Conservation (phyloP, 2,888 invertebrate species). For the Mystacides longicornis region DNA sequence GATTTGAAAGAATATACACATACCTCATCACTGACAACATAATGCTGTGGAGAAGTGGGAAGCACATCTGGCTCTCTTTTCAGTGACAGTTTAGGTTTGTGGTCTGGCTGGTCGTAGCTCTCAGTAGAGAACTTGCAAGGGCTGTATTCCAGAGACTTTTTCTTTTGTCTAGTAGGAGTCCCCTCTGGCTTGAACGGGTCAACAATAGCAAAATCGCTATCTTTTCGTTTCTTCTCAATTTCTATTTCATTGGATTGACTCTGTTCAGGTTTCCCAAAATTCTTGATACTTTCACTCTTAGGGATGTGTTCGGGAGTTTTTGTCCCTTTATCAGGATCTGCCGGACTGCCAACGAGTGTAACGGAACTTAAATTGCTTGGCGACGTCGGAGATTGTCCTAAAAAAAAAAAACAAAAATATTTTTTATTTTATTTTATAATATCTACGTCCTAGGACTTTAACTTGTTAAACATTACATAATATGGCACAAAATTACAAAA, state of each 20-base stretch:
- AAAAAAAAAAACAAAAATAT: too few species aligned
- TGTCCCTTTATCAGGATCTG: slow-evolving; percentile 30
- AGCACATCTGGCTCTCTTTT: slow-evolving; percentile 23
- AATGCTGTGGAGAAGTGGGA: slow-evolving; percentile 23
- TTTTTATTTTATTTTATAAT: too few species aligned
- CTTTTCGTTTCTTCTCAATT: background rate
- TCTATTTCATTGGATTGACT: background rate
- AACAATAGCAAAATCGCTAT: slow-evolving; percentile 24
- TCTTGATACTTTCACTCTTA: slow-evolving; percentile 3
- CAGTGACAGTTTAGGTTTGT: slow-evolving; percentile 19
- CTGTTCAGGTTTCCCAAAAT: background rate
- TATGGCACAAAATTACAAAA: too few species aligned
- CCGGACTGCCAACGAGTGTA: slow-evolving; percentile 57
- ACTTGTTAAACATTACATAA: too few species aligned
- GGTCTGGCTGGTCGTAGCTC: slow-evolving; percentile 13
- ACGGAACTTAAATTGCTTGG: slow-evolving; percentile 69
- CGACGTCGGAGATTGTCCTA: slow-evolving; percentile 52
- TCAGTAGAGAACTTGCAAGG: slow-evolving; percentile 18
- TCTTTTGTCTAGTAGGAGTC: slow-evolving; percentile 8
- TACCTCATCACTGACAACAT: slow-evolving; percentile 13
- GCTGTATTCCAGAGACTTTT: slow-evolving; percentile 13
- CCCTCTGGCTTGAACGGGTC: slow-evolving; percentile 10
- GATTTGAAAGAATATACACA: too few species aligned
- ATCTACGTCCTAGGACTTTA: too few species aligned
- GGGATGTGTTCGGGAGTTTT: slow-evolving; percentile 29